A percentile compares a stretch with the other conserved stretches of the same genome.
Conservation (phyloP, 2,797 vertebrate species). For the Poeciliopsis infans region DNA sequence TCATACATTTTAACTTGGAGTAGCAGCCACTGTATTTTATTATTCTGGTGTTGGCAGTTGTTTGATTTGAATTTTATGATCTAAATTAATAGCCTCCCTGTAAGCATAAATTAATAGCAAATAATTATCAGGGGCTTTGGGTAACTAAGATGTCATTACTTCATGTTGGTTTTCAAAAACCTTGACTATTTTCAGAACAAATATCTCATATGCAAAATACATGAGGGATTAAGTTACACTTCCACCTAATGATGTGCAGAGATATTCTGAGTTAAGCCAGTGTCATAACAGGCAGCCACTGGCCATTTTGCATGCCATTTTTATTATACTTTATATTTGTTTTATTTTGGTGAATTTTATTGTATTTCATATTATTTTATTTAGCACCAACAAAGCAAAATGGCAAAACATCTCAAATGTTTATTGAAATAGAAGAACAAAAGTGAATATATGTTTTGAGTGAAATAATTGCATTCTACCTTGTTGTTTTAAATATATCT, state of each 20-base stretch:
- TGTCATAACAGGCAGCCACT: neutral
- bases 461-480: neutral
- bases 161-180: neutral
- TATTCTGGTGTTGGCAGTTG: neutral
- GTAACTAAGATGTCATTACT: neutral
- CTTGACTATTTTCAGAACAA: neutral
- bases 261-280: neutral
- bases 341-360: neutral
- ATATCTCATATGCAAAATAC: neutral
- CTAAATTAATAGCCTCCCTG: neutral
- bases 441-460: neutral
- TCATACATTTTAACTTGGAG: neutral
- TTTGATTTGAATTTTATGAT: neutral
- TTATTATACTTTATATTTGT: neutral
- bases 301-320: neutral
- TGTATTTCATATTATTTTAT: neutral
- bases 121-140: neutral
- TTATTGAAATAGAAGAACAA: neutral
- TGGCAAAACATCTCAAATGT: neutral
- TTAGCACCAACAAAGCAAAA: neutral
- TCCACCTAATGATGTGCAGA: neutral
- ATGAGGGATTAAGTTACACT: neutral
- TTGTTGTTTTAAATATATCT: neutral
- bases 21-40: neutral
- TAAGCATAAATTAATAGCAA: neutral